Evolutionary conservation across 2,113 vertebrate species (phyloP).

Genomic region (Orycteropus afer): DNA sequence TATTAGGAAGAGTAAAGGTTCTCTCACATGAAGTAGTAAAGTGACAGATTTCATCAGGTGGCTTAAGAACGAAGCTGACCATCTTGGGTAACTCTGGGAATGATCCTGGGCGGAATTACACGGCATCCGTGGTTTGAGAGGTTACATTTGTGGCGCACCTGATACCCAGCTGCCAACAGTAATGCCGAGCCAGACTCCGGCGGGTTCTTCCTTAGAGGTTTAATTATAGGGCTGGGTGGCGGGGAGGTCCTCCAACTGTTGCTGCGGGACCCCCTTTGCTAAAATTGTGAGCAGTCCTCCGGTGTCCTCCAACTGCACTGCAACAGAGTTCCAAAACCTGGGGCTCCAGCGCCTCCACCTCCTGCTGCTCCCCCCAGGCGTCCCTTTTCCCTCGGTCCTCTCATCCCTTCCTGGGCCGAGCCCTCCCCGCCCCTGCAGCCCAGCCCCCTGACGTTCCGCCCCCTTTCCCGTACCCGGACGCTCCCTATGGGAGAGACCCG

Average conservation of each 20-base stretch:
- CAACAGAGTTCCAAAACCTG: fast-evolving
- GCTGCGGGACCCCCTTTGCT: fast-evolving
- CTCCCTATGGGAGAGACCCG: neutral
- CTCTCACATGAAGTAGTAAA: fast-evolving
- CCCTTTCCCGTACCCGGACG: fast-evolving
- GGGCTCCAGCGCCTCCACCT: fast-evolving
- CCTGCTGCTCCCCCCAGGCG: neutral
- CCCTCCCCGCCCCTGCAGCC: fast-evolving
- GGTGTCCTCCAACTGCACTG: fast-evolving
- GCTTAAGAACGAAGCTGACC: neutral
- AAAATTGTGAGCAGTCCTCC: neutral
- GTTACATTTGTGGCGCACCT: fast-evolving
- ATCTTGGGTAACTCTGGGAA: neutral
- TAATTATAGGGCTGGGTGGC: neutral
- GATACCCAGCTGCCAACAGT: neutral
- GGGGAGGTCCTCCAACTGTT: neutral
- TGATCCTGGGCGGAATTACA: neutral
- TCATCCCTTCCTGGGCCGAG: too few species aligned
- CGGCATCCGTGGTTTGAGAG: neutral
- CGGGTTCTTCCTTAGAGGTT: neutral
- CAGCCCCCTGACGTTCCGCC: fast-evolving
- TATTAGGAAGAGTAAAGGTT: neutral
- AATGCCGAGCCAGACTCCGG: neutral
- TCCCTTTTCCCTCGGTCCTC: too few species aligned
- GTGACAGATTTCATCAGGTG: neutral